Conservation (phyloP, 1,140 invertebrate genomes). For the Geopemphigus sp. region DNA sequence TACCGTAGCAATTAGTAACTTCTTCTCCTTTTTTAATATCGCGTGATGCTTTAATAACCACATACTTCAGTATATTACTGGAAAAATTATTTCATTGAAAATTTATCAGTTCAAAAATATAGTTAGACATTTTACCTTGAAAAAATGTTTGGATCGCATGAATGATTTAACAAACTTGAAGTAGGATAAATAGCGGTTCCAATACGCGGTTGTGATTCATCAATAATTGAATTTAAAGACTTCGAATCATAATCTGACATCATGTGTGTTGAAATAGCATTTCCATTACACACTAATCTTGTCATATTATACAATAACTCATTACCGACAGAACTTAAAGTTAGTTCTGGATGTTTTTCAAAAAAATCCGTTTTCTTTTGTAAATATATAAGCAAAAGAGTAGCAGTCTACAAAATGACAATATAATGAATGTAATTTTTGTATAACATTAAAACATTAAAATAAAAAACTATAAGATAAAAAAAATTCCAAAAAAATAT, state of each 20-base stretch:
- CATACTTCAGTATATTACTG: constrained; percentile 57
- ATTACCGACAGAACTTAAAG: constrained; percentile 59
- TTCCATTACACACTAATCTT: constrained; percentile 77
- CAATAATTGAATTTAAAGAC: constrained; percentile 40
- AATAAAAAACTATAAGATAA: too few species aligned
- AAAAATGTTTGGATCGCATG: constrained; percentile 79
- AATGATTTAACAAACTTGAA: constrained; percentile 89
- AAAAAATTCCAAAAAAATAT: too few species aligned
- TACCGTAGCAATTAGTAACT: constrained; percentile 75
- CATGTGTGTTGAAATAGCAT: constrained; percentile 63
- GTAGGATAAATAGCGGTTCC: constrained; percentile 84
- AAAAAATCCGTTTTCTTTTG: constrained; percentile 61
- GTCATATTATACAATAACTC: constrained; percentile 69
- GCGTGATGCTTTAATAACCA: constrained; percentile 62
- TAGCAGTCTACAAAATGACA: constrained; percentile 59
- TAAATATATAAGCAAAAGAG: constrained; percentile 61
- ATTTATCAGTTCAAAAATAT: neutral
- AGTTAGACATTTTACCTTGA: constrained; percentile 61
- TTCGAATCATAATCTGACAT: constrained; percentile 51
- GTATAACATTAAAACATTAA: neutral
- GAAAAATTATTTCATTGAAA: constrained; percentile 50
- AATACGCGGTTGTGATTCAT: constrained; percentile 62
- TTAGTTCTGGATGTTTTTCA: constrained; percentile 40
- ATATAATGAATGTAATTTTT: neutral
- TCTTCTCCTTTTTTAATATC: constrained; percentile 62